Percentiles rank a stretch among this genome's conserved stretches.
Conservation (phyloP, 2,888 invertebrate genomes). For the Junonia oenone region DNA sequence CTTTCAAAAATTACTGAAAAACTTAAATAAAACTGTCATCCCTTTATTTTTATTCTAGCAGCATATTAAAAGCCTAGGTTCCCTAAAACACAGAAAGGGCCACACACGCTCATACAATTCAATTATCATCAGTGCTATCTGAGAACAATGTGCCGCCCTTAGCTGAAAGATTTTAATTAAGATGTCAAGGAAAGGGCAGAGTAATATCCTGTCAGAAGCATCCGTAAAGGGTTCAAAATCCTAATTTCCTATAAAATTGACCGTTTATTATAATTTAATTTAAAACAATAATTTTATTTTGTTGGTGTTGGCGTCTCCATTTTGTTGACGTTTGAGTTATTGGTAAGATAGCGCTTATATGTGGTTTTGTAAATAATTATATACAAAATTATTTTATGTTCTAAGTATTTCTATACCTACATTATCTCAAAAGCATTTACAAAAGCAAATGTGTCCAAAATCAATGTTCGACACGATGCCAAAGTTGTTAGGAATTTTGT, state of each 20-base stretch:
- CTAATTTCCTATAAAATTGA: neutral
- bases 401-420: too few species aligned
- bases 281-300: neutral
- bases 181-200: slow-evolving; percentile 8
- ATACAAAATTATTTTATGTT: too few species aligned
- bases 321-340: neutral
- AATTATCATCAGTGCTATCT: neutral
- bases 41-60: too few species aligned
- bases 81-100: neutral
- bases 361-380: too few species aligned
- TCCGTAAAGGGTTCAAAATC: slow-evolving; percentile 1
- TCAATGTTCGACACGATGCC: too few species aligned
- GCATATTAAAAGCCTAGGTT: neutral
- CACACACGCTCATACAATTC: neutral
- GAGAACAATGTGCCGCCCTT: neutral
- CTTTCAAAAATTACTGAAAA: too few species aligned
- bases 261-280: neutral
- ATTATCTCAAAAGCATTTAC: too few species aligned
- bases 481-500: too few species aligned
- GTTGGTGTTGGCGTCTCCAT: neutral
- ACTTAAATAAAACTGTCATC: too few species aligned
- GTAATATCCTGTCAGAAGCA: slow-evolving; percentile 11
- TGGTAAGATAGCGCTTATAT: too few species aligned
- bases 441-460: too few species aligned
- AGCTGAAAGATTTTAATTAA: slow-evolving; percentile 4